Percentiles rank a stretch among this genome's conserved stretches.
Evolutionary conservation across 2,113 vertebrate species (phyloP).

Genomic region (Aphelocoma coerulescens): DNA sequence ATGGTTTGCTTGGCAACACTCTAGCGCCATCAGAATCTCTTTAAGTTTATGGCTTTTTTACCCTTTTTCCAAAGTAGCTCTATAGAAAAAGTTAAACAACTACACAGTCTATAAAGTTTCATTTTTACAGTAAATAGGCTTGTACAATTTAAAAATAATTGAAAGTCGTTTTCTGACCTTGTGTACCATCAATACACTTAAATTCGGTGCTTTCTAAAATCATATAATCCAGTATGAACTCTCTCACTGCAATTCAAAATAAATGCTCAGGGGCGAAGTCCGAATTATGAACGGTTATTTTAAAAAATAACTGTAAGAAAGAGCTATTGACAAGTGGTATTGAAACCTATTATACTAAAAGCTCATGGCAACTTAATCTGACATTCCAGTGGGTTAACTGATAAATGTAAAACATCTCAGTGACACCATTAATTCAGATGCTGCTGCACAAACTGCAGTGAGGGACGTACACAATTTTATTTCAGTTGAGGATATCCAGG

Average conservation of each 20-base stretch:
- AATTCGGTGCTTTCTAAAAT: background rate
- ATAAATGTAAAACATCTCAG: background rate
- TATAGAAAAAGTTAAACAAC: background rate
- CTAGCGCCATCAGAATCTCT: background rate
- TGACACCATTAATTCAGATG: background rate
- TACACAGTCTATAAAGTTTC: background rate
- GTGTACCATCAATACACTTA: background rate
- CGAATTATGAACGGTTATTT: background rate
- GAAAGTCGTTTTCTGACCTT: background rate
- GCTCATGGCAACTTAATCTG: background rate
- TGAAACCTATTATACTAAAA: background rate
- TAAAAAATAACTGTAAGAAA: background rate
- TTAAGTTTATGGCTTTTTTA: background rate
- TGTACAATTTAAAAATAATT: background rate
- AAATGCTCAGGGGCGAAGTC: background rate
- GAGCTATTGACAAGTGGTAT: background rate
- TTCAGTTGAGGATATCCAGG: background rate
- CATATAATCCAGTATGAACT: rapidly evolving
- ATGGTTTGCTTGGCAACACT: slow-evolving; percentile 9
- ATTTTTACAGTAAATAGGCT: background rate
- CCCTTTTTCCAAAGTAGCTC: background rate
- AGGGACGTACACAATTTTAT: background rate
- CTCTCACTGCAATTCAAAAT: background rate
- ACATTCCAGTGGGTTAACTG: background rate
- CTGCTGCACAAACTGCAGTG: background rate